Evolutionary conservation across 2,797 vertebrate genomes (phyloP).

Genomic region (Anomalospiza imberbis): DNA sequence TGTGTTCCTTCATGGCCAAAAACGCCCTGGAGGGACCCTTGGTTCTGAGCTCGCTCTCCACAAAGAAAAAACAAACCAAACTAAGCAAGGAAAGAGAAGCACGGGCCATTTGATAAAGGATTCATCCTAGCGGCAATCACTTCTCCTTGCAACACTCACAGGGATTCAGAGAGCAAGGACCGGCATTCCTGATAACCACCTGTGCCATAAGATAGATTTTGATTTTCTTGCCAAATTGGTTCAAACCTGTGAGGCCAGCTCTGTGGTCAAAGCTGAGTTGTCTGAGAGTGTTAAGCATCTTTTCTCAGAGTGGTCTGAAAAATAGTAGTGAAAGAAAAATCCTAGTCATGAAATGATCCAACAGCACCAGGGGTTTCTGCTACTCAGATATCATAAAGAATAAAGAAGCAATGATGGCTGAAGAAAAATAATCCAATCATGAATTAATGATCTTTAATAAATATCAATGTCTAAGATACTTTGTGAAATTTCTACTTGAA

Average conservation of each 20-base stretch:
- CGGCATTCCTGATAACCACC: not conserved
- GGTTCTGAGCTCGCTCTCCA: rapidly evolving
- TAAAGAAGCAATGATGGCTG: not conserved
- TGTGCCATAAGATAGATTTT: not conserved
- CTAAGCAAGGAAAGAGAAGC: not conserved
- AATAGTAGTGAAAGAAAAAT: not conserved
- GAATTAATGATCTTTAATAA: slow-evolving; percentile 14
- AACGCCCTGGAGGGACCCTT: rapidly evolving
- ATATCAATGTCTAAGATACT: not conserved
- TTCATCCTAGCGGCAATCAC: not conserved
- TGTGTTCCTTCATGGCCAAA: not conserved
- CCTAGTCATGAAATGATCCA: not conserved
- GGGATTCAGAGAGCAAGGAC: not conserved
- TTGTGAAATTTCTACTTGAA: not conserved
- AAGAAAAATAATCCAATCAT: not conserved
- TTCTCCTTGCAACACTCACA: not conserved
- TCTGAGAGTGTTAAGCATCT: not conserved
- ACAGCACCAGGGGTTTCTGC: not conserved
- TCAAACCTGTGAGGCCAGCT: not conserved
- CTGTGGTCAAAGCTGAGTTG: not conserved
- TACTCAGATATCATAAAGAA: not conserved
- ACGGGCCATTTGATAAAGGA: not conserved
- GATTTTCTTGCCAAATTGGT: not conserved
- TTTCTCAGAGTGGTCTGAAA: not conserved
- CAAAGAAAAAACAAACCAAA: not conserved